Conservation (phyloP, 2,888 invertebrate species). For the Nasonia oneida region DNA sequence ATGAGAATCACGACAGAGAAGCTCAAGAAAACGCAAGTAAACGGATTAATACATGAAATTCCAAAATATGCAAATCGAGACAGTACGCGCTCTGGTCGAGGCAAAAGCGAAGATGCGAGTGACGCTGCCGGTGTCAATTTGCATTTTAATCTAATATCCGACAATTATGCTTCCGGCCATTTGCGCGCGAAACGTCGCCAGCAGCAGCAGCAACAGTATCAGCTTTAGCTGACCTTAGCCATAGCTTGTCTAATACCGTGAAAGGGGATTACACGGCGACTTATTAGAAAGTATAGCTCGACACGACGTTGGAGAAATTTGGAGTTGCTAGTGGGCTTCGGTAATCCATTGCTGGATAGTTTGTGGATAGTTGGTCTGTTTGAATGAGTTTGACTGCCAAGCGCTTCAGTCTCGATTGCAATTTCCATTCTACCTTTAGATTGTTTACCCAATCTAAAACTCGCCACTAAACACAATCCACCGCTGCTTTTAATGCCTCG, state of each 20-base stretch:
- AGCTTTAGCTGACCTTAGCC: not conserved
- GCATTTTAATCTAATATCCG: conserved; percentile 67
- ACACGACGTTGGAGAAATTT: not conserved
- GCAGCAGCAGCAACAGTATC: not conserved
- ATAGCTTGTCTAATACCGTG: not conserved
- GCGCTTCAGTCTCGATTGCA: too few species aligned
- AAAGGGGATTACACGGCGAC: not conserved
- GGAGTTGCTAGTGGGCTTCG: not conserved
- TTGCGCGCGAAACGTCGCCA: conserved; percentile 42
- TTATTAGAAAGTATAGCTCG: conserved; percentile 6
- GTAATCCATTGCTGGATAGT: not conserved
- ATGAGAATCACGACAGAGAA: not conserved
- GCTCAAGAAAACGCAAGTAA: conserved; percentile 1
- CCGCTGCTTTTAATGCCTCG: not conserved
- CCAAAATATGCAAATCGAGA: conserved; percentile 62
- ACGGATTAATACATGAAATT: conserved; percentile 59
- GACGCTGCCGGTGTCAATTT: conserved; percentile 62
- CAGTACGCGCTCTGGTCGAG: not conserved
- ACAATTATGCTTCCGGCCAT: conserved; percentile 61
- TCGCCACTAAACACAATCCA: not conserved
- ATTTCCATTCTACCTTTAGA: not conserved
- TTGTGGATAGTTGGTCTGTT: not conserved
- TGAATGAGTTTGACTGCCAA: too few species aligned
- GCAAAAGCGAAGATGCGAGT: conserved; percentile 15
- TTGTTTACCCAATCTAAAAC: not conserved